Base-by-base conservation (phyloP, 2,797 vertebrate genomes). In the Gephyroberyx darwinii region DNA sequence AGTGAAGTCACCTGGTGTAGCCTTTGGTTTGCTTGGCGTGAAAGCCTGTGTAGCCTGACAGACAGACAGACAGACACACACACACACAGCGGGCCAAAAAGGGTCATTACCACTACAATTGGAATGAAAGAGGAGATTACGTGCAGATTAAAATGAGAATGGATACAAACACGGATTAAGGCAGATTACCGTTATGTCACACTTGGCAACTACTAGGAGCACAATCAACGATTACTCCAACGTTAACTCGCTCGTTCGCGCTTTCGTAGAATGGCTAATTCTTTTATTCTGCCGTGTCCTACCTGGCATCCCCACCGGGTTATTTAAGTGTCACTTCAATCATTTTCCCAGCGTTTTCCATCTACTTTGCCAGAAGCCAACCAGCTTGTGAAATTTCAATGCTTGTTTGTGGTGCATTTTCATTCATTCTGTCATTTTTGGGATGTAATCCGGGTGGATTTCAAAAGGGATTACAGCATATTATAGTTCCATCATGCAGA, bases 141-240 rank as follows among this genome's bases (percentile, higher is more conserved):
- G 19, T 33, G 30, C 71, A 83, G 86, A 91, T 91, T 89, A 90
- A 80, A 89, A 74, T 69, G 84, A 76, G 66, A 90, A 84, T 66
- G 61, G 81, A 86, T 73, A 79, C 78, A 86, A 85, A 86, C 75
- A 74, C 9, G 76, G 85, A 87, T 91, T 88, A 90, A 14, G 67
- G 54, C 71, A 75, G 85, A 90, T 90, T 83, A 90, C 57, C 80
- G 83, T 87, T 74, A 84, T 78, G 74, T 85, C 81, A 84, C 69
- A 71, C 30, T 70, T 84, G 84, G 81, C 65, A 35, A 63, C 17
- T 61, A 26, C 53, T 43, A 56, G 53, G 48, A 65, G 79, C 26
- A 53, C 50, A 54, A 59, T 50, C 37, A 48, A 64, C 39, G 3
- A 5, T 17, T 26, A 30, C 12, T 63, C 67, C 43, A 14, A 48